A percentile compares a stretch with the other conserved stretches of the same genome.
phyloP scores from a whole-genome alignment of 1,140 invertebrate genomes.

The Acromyrmex echinatior region DNA sequence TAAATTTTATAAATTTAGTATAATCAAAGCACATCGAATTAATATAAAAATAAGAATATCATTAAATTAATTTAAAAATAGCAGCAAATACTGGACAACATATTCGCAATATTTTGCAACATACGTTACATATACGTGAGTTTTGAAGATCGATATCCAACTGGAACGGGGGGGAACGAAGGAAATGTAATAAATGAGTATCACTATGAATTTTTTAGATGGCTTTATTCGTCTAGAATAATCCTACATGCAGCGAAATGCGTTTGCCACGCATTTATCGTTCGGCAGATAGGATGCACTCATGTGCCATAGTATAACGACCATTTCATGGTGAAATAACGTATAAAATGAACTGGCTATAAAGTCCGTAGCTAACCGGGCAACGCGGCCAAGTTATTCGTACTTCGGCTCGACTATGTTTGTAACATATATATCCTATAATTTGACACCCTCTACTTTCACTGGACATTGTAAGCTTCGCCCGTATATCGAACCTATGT shows the following conservation, averaged over 20 bases:
- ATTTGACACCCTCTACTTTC: constrained; percentile 71
- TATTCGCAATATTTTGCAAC: neutral
- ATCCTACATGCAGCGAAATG: constrained; percentile 16
- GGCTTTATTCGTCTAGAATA: constrained; percentile 32
- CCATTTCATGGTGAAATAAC: constrained; percentile 76
- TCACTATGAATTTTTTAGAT: neutral
- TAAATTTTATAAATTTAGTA: neutral
- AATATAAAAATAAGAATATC: neutral
- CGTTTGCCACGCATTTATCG: constrained; percentile 60
- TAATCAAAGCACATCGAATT: neutral
- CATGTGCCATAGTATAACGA: constrained; percentile 68
- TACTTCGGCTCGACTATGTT: constrained; percentile 61
- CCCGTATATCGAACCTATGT: constrained; percentile 64
- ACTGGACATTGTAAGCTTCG: constrained; percentile 51
- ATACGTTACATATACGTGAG: neutral
- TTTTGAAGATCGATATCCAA: neutral
- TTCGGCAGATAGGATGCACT: constrained; percentile 62
- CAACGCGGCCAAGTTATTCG: constrained; percentile 67
- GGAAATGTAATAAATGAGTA: neutral
- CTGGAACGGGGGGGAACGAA: neutral
- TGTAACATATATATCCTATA: constrained; percentile 68
- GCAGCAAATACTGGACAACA: neutral
- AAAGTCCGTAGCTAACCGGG: constrained; percentile 68
- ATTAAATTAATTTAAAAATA: neutral
- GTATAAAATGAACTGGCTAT: constrained; percentile 79